Conservation (phyloP, 2,888 invertebrate genomes). For the Gastracanthus pulcherrimus region DNA sequence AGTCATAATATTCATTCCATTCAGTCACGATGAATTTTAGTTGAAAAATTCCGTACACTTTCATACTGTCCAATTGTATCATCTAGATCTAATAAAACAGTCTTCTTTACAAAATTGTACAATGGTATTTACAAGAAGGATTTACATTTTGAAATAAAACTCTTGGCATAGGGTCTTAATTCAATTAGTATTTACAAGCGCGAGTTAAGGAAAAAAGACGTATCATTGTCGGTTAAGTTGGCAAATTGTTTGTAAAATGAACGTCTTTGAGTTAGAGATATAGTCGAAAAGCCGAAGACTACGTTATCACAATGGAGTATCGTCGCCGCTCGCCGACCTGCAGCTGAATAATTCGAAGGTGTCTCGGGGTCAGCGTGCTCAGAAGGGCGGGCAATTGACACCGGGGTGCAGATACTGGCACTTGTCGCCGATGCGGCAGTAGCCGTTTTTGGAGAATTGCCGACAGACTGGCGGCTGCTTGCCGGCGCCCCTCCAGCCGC, state of each 20-base stretch:
- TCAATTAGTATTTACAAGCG: conserved; percentile 41
- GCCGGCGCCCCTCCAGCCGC: conserved; percentile 75
- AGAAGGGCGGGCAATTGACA: conserved; percentile 80
- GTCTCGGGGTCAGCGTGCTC: background rate
- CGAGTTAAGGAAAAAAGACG: conserved; percentile 17
- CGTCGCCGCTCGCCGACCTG: conserved; percentile 46
- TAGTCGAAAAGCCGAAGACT: conserved; percentile 33
- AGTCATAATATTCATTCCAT: conserved; percentile 24
- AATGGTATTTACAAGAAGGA: conserved; percentile 55
- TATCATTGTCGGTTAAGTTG: too few species aligned
- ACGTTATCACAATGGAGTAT: conserved; percentile 51
- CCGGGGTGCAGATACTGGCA: conserved; percentile 92
- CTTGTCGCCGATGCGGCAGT: conserved; percentile 89
- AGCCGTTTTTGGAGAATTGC: conserved; percentile 88
- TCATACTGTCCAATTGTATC: conserved; percentile 9
- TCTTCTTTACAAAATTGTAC: conserved; percentile 58
- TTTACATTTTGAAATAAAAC: conserved; percentile 54
- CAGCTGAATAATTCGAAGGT: conserved; percentile 19
- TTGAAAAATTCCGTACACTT: conserved; percentile 27
- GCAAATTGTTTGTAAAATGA: too few species aligned
- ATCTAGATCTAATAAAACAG: conserved; percentile 55
- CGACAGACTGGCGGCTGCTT: conserved; percentile 82
- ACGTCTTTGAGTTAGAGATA: too few species aligned
- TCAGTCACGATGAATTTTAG: conserved; percentile 34
- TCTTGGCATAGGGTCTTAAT: conserved; percentile 32